phyloP scores from a whole-genome alignment of 2,888 invertebrate species.

The Eupithecia tripunctaria region DNA sequence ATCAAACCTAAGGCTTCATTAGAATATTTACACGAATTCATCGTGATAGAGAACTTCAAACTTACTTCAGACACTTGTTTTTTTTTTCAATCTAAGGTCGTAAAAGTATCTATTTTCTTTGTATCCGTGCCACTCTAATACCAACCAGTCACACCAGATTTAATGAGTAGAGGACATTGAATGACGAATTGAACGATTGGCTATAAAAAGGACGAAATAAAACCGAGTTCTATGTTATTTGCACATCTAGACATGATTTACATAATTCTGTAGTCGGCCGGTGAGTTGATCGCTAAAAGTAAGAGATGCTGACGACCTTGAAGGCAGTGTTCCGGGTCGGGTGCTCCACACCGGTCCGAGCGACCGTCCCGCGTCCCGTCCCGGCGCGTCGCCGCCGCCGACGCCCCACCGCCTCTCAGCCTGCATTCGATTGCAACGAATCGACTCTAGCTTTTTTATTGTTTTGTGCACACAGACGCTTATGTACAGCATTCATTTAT shows the following conservation, averaged over 20 bases:
- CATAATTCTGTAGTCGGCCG: constrained; percentile 46
- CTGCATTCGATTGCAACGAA: constrained; percentile 34
- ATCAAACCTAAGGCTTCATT: neutral
- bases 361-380: constrained; percentile 38
- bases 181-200: constrained; percentile 42
- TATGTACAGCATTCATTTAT: neutral
- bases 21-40: neutral
- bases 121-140: constrained; percentile 19
- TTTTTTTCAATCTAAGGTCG: neutral
- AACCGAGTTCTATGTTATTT: constrained; percentile 42
- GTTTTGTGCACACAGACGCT: constrained; percentile 11
- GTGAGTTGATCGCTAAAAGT: constrained; percentile 63
- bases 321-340: constrained; percentile 74
- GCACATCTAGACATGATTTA: constrained; percentile 46
- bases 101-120: constrained; percentile 9
- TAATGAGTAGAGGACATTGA: constrained; percentile 32
- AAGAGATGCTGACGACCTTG: constrained; percentile 77
- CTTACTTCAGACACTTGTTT: neutral
- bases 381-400: neutral
- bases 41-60: neutral
- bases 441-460: constrained; percentile 21
- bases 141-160: constrained; percentile 32
- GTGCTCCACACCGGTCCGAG: constrained; percentile 49
- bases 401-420: constrained; percentile 56
- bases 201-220: constrained; percentile 44